Conservation (phyloP, 2,113 vertebrate species). For the Nycticryphes semicollaris region DNA sequence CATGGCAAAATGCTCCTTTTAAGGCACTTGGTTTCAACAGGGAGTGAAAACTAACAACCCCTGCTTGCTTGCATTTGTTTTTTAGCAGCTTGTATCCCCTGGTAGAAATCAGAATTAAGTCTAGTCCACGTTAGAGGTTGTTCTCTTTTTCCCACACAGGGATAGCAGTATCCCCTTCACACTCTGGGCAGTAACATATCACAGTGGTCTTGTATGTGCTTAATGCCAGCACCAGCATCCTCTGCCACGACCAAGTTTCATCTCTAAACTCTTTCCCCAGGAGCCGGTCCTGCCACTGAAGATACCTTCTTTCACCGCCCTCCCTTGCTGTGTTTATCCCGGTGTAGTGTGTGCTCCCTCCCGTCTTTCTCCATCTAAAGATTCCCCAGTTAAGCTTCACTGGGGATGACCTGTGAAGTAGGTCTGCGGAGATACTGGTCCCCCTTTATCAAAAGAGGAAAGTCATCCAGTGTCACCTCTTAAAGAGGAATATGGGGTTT, state of each 20-base stretch:
- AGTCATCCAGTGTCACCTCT: neutral
- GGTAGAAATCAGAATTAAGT: neutral
- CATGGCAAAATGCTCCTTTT: neutral
- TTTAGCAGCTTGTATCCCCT: neutral
- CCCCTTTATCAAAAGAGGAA: neutral
- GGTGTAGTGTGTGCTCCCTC: neutral
- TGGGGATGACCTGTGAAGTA: neutral
- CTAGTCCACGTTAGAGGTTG: neutral
- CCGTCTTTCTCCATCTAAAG: neutral
- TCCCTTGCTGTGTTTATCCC: neutral
- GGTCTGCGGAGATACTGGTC: neutral
- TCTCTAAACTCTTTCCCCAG: neutral
- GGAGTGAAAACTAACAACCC: neutral
- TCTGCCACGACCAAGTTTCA: neutral
- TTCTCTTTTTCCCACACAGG: neutral
- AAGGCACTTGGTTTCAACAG: neutral
- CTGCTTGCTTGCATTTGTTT: neutral
- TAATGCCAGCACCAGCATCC: neutral
- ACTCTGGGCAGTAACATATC: neutral
- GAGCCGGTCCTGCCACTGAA: neutral
- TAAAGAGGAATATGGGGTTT: neutral
- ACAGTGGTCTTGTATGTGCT: neutral
- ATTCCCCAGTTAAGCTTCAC: neutral
- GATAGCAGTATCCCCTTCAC: neutral
- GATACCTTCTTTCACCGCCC: neutral